Conservation (phyloP, 2,797 vertebrate species). For the Pyrocephalus nanus region DNA sequence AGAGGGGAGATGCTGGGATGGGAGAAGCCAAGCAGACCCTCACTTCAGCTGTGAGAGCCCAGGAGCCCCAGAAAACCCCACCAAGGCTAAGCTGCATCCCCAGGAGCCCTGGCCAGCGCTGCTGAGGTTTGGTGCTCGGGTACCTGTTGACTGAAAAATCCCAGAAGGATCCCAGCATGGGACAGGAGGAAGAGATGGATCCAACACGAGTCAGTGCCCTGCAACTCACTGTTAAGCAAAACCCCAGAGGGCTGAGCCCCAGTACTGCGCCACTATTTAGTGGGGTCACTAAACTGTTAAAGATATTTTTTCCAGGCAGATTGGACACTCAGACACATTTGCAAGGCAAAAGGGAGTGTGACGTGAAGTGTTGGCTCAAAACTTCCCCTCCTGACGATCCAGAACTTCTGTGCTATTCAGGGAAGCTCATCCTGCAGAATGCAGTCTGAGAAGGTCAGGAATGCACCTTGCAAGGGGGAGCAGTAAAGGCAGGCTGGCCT, state of each 20-base stretch:
- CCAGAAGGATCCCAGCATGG: background rate
- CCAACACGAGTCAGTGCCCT: background rate
- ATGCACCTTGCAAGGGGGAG: conserved; percentile 15
- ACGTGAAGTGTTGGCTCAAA: background rate
- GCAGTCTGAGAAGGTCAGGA: background rate
- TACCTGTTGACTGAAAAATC: background rate
- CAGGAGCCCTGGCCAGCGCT: background rate
- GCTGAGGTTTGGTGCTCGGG: conserved; percentile 66
- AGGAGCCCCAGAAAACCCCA: conserved; percentile 26
- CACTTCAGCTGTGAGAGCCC: conserved; percentile 14
- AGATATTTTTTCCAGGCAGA: background rate
- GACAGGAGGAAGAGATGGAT: background rate
- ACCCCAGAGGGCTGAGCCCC: background rate
- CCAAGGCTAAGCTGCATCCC: background rate
- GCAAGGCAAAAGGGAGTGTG: background rate
- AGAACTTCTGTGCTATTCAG: background rate
- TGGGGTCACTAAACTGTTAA: background rate
- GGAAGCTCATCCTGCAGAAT: background rate
- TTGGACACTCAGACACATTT: background rate
- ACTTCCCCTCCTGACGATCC: background rate
- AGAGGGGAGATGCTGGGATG: conserved; percentile 5
- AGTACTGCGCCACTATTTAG: background rate
- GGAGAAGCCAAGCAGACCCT: conserved; percentile 61
- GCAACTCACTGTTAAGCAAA: background rate
- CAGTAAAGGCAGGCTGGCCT: background rate